These are phyloP conservation scores for Cartodere bifasciata DNA, from an alignment of 2,888 invertebrate genomes.

Conservation along the genomic window DNA sequence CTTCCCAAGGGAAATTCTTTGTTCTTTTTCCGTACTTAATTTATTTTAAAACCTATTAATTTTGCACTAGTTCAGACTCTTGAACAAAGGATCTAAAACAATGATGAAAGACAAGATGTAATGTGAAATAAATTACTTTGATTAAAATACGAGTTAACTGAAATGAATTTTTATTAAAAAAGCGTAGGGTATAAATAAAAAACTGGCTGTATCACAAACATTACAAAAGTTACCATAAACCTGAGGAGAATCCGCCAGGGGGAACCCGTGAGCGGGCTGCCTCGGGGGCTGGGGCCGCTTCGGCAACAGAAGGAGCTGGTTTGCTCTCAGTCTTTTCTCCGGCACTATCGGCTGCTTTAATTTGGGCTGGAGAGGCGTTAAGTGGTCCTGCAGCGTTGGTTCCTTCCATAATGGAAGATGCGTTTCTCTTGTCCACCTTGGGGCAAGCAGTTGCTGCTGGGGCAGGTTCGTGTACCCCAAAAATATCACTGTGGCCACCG, in stretches of 20 bases:
- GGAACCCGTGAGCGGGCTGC: slow-evolving; percentile 7
- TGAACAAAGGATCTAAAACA: no score
- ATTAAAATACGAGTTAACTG: no score
- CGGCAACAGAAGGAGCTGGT: slow-evolving; percentile 3
- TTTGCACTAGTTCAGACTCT: no score
- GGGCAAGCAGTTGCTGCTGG: no score
- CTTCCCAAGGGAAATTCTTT: no score
- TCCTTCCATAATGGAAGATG: slow-evolving; percentile 26
- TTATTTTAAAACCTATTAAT: no score
- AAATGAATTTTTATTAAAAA: no score
- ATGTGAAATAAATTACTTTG: no score
- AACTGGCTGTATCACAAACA: no score
- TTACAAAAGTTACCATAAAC: slow-evolving; percentile 8
- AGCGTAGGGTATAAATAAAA: no score
- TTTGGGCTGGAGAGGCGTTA: not conserved
- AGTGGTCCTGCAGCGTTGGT: slow-evolving; percentile 14
- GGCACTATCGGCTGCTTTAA: not conserved
- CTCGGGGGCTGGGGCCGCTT: slow-evolving; percentile 2
- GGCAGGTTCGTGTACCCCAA: slow-evolving; percentile 20
- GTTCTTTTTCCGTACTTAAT: no score
- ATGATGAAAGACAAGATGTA: no score
- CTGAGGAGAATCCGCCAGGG: slow-evolving; percentile 10
- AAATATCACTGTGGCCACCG: slow-evolving; percentile 37
- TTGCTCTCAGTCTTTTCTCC: slow-evolving; percentile 4
- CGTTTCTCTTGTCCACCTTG: slow-evolving; percentile 23